A percentile compares a stretch with the other conserved stretches of the same genome.
phyloP scores from a whole-genome alignment of 2,113 vertebrate species.

The Corydoras sp. region DNA sequence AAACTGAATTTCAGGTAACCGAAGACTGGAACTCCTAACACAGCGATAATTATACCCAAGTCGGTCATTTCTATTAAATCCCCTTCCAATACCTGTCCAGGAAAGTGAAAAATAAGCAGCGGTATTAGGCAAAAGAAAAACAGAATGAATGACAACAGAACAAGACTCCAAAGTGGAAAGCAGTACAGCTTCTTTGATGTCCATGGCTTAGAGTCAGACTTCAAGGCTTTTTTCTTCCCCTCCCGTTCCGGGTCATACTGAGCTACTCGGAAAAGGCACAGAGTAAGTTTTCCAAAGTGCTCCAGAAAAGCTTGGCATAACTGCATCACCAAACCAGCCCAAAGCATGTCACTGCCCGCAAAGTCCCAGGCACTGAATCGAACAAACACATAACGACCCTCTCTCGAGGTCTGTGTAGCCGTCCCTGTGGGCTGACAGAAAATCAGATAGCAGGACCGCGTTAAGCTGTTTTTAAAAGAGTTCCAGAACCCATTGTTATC shows the following conservation, averaged over 20 bases:
- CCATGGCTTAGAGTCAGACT: constrained; percentile 62
- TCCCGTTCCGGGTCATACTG: constrained; percentile 55
- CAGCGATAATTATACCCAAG: constrained; percentile 58
- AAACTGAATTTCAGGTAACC: constrained; percentile 53
- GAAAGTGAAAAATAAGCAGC: constrained; percentile 45
- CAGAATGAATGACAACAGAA: constrained; percentile 46
- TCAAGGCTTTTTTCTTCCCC: constrained; percentile 49
- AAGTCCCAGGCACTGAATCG: constrained; percentile 94
- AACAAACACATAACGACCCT: constrained; percentile 77
- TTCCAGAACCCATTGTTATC: constrained; percentile 36
- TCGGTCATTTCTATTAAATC: constrained; percentile 29
- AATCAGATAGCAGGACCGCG: constrained; percentile 60
- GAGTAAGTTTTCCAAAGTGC: constrained; percentile 74
- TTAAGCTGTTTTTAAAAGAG: constrained; percentile 50
- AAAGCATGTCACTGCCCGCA: constrained; percentile 85
- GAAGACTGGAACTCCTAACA: constrained; percentile 70
- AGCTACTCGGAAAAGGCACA: constrained; percentile 71
- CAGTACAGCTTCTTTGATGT: constrained; percentile 65
- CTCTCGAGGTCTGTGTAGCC: constrained; percentile 56
- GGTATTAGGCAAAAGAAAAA: constrained; percentile 49
- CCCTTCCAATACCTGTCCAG: constrained; percentile 9
- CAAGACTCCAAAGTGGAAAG: constrained; percentile 61
- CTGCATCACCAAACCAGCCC: constrained; percentile 84
- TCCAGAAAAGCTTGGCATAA: constrained; percentile 71
- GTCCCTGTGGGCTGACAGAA: constrained; percentile 78